Conservation (phyloP, 2,888 invertebrate species). For the Sinhomidia bicolor region DNA sequence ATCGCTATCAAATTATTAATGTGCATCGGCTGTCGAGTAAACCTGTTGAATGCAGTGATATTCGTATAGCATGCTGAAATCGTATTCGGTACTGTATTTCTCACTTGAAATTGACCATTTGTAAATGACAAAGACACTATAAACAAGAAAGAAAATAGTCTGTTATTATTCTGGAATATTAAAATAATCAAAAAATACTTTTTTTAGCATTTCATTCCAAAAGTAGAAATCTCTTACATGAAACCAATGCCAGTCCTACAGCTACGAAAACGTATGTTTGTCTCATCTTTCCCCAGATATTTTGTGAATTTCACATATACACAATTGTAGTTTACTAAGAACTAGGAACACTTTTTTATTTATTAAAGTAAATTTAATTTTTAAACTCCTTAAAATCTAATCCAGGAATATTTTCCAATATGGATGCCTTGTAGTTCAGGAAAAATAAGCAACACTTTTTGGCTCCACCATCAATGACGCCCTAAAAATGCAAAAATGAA, state of each 20-base stretch:
- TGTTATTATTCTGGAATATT: no score
- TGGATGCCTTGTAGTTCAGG: neutral
- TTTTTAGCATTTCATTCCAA: neutral
- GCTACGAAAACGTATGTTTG: neutral
- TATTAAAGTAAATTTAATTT: no score
- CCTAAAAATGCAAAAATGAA: slow-evolving; percentile 44
- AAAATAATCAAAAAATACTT: neutral
- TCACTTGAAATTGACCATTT: slow-evolving; percentile 44
- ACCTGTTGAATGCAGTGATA: slow-evolving; percentile 77
- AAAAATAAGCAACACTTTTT: slow-evolving; percentile 17
- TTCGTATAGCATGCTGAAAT: slow-evolving; percentile 76
- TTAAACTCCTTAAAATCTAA: no score
- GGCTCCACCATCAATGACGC: slow-evolving; percentile 39
- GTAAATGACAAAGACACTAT: slow-evolving; percentile 12
- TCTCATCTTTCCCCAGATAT: slow-evolving; percentile 54
- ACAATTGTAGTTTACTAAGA: neutral
- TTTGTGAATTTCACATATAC: neutral
- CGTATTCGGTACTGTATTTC: slow-evolving; percentile 72
- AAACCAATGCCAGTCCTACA: neutral
- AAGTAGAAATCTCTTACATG: slow-evolving; percentile 24
- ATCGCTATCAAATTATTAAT: slow-evolving; percentile 79
- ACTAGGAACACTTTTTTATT: slow-evolving; percentile 1
- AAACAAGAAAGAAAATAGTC: no score
- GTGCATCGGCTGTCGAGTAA: slow-evolving; percentile 78
- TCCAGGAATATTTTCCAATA: no score